Evolutionary conservation across 2,888 invertebrate species (phyloP).

Genomic region (Agrochola litura): DNA sequence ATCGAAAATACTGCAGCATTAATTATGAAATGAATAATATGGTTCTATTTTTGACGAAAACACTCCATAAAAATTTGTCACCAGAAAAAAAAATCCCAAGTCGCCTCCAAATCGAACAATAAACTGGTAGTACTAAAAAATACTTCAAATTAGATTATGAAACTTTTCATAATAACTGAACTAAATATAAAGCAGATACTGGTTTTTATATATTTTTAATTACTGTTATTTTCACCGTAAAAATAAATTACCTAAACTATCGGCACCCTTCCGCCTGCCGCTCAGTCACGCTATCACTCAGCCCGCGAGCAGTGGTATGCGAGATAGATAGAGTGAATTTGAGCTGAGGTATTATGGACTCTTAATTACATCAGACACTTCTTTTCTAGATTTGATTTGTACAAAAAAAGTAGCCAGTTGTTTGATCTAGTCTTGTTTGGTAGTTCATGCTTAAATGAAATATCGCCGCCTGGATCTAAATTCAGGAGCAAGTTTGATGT

Average conservation of each 20-base stretch:
- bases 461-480: constrained; percentile 2
- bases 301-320: neutral
- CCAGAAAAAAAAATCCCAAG: no score
- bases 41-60: no score
- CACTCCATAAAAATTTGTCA: no score
- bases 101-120: no score
- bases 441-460: constrained; percentile 13
- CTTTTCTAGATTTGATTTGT: constrained; percentile 20
- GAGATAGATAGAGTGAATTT: neutral
- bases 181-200: neutral
- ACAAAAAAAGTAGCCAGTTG: constrained; percentile 12
- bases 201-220: neutral
- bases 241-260: neutral
- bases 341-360: neutral
- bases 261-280: neutral
- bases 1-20: neutral
- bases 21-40: no score
- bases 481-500: constrained; percentile 20
- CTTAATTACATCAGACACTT: constrained; percentile 37
- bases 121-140: no score
- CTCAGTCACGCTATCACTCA: neutral
- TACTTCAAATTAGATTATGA: no score
- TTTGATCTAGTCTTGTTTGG: constrained; percentile 14
- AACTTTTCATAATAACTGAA: neutral
- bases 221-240: neutral